Conservation (phyloP, 2,797 vertebrate species). For the Eurystomus glaucurus region DNA sequence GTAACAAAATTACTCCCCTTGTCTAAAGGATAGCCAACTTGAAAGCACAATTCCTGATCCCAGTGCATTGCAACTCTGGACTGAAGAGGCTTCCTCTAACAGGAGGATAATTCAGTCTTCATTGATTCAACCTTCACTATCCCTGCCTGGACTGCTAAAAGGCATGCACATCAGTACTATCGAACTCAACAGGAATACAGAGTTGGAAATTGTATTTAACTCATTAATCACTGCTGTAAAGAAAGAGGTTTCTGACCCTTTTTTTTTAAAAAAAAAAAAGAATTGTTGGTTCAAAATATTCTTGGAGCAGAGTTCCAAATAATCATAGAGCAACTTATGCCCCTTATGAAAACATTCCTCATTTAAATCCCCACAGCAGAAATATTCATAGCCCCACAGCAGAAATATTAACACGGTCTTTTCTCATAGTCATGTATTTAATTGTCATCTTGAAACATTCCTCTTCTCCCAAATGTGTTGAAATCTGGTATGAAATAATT, state of each 20-base stretch:
- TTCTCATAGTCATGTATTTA: not conserved
- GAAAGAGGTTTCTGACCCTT: not conserved
- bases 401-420: not conserved
- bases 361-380: not conserved
- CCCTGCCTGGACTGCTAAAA: not conserved
- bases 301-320: not conserved
- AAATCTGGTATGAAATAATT: not conserved
- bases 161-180: not conserved
- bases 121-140: not conserved
- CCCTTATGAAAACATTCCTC: not conserved
- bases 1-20: not conserved
- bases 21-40: not conserved
- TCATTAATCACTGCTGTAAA: not conserved
- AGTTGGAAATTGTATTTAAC: not conserved
- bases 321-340: not conserved
- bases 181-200: conserved; percentile 3
- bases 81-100: not conserved
- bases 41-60: not conserved
- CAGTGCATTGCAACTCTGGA: not conserved
- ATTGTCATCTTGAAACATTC: not conserved
- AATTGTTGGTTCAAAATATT: not conserved
- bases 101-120: not conserved
- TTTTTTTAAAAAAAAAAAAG: not conserved
- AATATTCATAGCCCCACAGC: not conserved
- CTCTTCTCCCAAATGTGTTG: not conserved